Base-by-base conservation (phyloP, 2,888 invertebrate genomes). In the Drosophila prostipennis region DNA sequence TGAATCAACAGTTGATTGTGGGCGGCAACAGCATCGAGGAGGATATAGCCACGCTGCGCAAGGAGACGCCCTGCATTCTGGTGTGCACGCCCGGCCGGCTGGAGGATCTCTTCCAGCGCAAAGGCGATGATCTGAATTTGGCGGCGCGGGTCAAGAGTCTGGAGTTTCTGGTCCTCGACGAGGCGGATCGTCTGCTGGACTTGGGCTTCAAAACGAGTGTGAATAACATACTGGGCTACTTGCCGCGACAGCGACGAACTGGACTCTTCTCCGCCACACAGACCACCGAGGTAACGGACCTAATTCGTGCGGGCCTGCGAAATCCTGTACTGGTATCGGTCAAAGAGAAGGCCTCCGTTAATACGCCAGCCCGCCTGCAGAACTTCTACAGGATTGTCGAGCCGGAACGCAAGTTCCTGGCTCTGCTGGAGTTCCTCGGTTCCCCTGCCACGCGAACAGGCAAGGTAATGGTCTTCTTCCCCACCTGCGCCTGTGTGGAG, bases 221-320 rank as follows among this genome's bases (percentile, higher is more conserved):
- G 0, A 84, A 86, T 13, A 96, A 96, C 14, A 99, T 99, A 79
- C 93, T 99, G 5, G 95, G 96, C 77, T 97, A 96, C 91, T 92
- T 99, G 40, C 99, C 99, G 0, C 95, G 98, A 37, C 98, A 98
- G 89, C 93, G 99, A 34, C 94, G 99, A 78, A 99, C 99, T 0
- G 98, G 99, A 0, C 93, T 99, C n/a, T 99, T 99, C 93, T 99
- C 99, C 0, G 99, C 99, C 0, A 99, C 99, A 2, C 99, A 99
- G 93, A 99, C 99, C 0, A 97, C 97, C 89, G 97, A 98, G 92
- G 94, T 99, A 0, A 95, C 97, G 72, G 96, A 97, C 85, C 92
- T 99, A 13, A 96, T 99, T 54, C 93, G 98, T 80, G 99, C 99
- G 3, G 99, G 99, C 0, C 92, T 99, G 6, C 93, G 99, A 76